These are phyloP conservation scores for Polypterus senegalus DNA, from an alignment of 2,113 vertebrate genomes.

Conservation along the genomic window DNA sequence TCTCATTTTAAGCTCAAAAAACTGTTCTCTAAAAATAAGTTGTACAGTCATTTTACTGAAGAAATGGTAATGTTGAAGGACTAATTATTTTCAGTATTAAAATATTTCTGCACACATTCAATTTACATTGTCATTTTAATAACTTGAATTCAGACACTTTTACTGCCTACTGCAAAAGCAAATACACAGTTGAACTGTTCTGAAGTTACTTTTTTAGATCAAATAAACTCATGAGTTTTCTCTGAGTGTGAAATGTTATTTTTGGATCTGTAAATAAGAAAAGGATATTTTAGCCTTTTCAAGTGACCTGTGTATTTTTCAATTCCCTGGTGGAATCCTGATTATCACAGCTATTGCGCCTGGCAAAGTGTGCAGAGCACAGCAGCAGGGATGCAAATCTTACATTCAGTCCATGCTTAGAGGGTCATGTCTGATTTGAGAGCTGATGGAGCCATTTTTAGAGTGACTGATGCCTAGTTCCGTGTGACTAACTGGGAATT, in stretches of 20 bases:
- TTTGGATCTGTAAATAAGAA: conserved; percentile 13
- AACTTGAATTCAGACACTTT: too few species aligned
- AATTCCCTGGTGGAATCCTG: conserved; percentile 4
- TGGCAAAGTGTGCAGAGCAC: conserved; percentile 1
- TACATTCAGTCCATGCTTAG: conserved; percentile 6
- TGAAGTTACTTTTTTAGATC: conserved; percentile 4
- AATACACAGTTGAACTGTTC: conserved; percentile 1
- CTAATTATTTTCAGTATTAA: too few species aligned
- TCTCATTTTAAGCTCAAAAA: too few species aligned
- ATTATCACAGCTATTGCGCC: conserved; percentile 4
- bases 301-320: conserved; percentile 1
- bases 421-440: conserved; percentile 13
- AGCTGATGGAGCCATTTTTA: neutral
- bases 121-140: neutral
- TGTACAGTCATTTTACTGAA: too few species aligned
- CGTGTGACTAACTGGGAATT: conserved; percentile 15
- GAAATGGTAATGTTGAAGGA: too few species aligned
- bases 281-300: conserved; percentile 2
- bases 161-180: neutral
- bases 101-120: neutral
- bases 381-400: conserved; percentile 5
- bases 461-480: conserved; percentile 4
- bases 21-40: too few species aligned
- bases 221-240: neutral
- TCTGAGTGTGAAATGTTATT: conserved; percentile 5